A percentile compares a stretch with the other conserved stretches of the same genome.
Evolutionary conservation across 1,140 invertebrate genomes (phyloP).

Genomic region (Rhyacophila brunnea): DNA sequence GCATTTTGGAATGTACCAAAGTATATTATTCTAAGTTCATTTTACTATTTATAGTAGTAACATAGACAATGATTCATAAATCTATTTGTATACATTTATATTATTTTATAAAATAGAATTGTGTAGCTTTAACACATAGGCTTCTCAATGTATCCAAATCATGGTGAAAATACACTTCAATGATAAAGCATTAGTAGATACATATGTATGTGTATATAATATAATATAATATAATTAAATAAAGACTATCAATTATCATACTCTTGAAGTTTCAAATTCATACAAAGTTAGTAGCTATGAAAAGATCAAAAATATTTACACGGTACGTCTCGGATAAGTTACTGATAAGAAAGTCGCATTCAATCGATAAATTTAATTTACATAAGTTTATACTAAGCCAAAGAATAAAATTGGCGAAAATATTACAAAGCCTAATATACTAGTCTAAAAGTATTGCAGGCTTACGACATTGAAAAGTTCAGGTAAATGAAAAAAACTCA

Average conservation of each 20-base stretch:
- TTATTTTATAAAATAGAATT: conserved; percentile 37
- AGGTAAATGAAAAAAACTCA: background rate
- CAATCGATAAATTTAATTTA: conserved; percentile 15
- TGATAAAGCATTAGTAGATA: conserved; percentile 34
- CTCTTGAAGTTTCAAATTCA: conserved; percentile 28
- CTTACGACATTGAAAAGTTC: conserved; percentile 2
- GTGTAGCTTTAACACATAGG: conserved; percentile 35
- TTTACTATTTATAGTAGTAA: conserved; percentile 35
- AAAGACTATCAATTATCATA: conserved; percentile 31
- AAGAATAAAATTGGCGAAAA: conserved; percentile 1
- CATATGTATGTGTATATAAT: conserved; percentile 16
- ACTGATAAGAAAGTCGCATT: conserved; percentile 24
- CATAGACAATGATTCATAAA: conserved; percentile 32
- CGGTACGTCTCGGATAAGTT: conserved; percentile 20
- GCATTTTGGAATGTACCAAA: conserved; percentile 35
- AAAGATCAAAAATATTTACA: conserved; percentile 35
- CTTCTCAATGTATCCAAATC: conserved; percentile 29
- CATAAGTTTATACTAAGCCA: conserved; percentile 6
- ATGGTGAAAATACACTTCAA: conserved; percentile 34
- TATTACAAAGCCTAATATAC: conserved; percentile 6
- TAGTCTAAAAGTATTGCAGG: conserved; percentile 6
- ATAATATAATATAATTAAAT: conserved; percentile 29
- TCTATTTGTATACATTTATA: conserved; percentile 37
- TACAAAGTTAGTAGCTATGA: conserved; percentile 33
- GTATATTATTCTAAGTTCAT: conserved; percentile 33